These are phyloP conservation scores for Trinorchestia longiramus DNA, from an alignment of 1,140 invertebrate species.

Conservation along the genomic window DNA sequence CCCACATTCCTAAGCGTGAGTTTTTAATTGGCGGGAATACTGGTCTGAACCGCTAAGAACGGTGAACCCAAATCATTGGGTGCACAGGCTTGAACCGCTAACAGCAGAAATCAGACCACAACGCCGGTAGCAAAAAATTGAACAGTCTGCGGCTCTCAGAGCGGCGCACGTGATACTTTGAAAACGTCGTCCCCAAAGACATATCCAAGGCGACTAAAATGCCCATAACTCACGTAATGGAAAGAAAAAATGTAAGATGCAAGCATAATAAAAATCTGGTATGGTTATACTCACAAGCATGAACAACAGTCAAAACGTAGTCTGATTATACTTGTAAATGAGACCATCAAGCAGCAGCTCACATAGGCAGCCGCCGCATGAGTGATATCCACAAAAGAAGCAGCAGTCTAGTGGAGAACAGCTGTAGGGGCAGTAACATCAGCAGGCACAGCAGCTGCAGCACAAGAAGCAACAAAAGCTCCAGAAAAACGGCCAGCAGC, in stretches of 20 bases:
- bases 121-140: background rate
- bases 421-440: background rate
- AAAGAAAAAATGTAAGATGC: background rate
- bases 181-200: background rate
- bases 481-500: background rate
- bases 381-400: background rate
- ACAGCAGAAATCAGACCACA: background rate
- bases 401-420: background rate
- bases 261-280: background rate
- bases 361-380: background rate
- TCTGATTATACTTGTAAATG: constrained; percentile 3
- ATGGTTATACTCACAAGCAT: background rate
- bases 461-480: background rate
- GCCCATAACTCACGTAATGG: background rate
- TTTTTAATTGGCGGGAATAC: background rate
- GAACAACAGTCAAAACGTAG: background rate
- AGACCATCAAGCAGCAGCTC: background rate
- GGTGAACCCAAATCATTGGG: background rate
- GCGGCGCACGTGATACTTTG: background rate
- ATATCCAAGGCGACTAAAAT: background rate
- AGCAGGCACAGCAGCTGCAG: background rate
- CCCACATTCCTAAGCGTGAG: background rate
- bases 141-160: background rate
- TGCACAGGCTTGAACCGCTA: background rate
- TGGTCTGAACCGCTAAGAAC: background rate